Conservation (phyloP, 2,113 vertebrate species). For the Lepisosteus oculatus region DNA sequence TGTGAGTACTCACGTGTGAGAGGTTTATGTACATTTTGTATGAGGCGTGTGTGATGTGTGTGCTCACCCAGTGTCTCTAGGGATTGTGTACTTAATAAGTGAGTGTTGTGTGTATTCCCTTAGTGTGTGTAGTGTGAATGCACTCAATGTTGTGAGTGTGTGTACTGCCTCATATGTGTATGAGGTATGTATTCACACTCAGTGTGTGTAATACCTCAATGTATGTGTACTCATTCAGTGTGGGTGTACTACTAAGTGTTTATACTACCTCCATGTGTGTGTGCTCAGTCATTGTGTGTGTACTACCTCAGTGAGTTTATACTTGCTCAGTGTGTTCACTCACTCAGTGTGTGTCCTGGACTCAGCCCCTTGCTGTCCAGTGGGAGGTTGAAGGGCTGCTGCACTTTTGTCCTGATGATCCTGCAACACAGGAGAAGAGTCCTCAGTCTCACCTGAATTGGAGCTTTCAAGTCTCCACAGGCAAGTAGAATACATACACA, state of each 20-base stretch:
- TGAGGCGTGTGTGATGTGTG: too few relatives aligned
- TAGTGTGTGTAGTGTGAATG: too few relatives aligned
- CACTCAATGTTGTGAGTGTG: too few relatives aligned
- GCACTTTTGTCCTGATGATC: slow-evolving; percentile 89
- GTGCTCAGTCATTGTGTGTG: background rate
- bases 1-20: too few relatives aligned
- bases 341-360: slow-evolving; percentile 82
- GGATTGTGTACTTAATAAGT: too few relatives aligned
- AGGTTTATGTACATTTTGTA: too few relatives aligned
- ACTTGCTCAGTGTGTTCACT: slow-evolving; percentile 40
- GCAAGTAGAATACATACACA: background rate
- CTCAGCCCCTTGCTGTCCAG: slow-evolving; percentile 82
- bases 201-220: background rate
- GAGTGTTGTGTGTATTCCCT: too few relatives aligned
- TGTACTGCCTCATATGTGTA: too few relatives aligned
- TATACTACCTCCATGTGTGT: too few relatives aligned
- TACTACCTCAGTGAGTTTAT: too few relatives aligned
- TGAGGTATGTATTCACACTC: too few relatives aligned
- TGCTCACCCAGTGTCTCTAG: too few relatives aligned
- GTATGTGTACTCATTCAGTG: background rate
- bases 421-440: slow-evolving; percentile 45
- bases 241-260: background rate
- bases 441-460: background rate
- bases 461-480: background rate
- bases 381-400: slow-evolving; percentile 85